Base-by-base conservation (phyloP, 2,797 vertebrate genomes). In the Loris lydekkerianus region DNA sequence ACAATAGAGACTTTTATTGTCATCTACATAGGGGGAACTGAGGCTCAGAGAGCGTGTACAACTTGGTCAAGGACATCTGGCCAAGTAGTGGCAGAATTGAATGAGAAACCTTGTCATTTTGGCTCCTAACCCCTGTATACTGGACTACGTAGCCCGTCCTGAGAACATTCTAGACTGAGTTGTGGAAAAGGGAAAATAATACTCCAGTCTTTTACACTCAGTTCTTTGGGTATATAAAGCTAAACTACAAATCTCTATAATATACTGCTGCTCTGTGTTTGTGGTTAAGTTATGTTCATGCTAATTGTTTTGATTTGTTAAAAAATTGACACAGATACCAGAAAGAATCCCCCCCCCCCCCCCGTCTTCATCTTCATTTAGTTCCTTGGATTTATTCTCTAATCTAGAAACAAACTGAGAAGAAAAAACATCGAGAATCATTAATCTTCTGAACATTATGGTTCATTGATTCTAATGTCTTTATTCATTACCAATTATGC, bases 401-500 rank as follows among this genome's bases (percentile, higher is more conserved):
- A 86, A 92, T 69, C 43, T 72, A 75, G 34, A 86, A 86, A 70
- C 60, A 53, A 77, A 95, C 53, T 37, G 37, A 85, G 31, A 15
- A 40, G 21, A 40, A 73, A 87, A 70, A 65, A 88, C 40, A 63
- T 56, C 20, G 86, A 49, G 43, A 46, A 23, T 69, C 37, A 31
- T 94, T 92, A 96, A 93, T 92, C 87, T 94, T 31, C 37, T 78
- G 31, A 95, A 63, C 13, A 53, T 83, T 94, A 77, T 86, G 80
- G 86, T 94, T 93, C 92, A 84, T 75, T 94, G 72, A 94, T 80
- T 94, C 93, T 95, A 95, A 96, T 97, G 69, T 85, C 31, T 86
- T 93, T 95, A 87, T 91, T 92, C 94, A 75, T 96, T 72, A 88
- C 25, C 85, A 92, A 25, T 72, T 94, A 93, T 93, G n/a, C 73